Percentiles rank a stretch among this genome's conserved stretches.
Conservation (phyloP, 1,140 invertebrate genomes). For the Maniola jurtina region DNA sequence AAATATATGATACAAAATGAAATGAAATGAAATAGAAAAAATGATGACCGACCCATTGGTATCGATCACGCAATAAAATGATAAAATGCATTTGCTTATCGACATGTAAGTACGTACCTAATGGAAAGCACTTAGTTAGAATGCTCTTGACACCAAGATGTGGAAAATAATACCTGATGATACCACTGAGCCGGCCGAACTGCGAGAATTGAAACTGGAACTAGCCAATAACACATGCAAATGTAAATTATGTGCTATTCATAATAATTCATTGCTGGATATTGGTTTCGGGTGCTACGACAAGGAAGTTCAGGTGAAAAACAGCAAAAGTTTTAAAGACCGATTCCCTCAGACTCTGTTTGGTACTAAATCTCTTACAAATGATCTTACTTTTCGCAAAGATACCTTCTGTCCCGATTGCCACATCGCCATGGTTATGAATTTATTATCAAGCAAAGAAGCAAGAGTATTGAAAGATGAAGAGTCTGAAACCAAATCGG, state of each 20-base stretch:
- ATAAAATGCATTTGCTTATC: background rate
- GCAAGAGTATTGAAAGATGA: slow-evolving; percentile 56
- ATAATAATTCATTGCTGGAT: slow-evolving; percentile 11
- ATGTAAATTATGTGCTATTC: slow-evolving; percentile 37
- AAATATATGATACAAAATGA: too few species aligned
- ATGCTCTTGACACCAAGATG: slow-evolving; percentile 20
- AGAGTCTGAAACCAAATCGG: slow-evolving; percentile 42
- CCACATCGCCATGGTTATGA: slow-evolving; percentile 44
- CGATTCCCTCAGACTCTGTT: background rate
- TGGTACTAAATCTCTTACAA: background rate
- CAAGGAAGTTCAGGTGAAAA: slow-evolving; percentile 10
- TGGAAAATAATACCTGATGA: slow-evolving; percentile 25
- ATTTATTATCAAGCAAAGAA: slow-evolving; percentile 33
- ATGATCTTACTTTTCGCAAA: background rate
- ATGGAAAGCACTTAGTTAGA: background rate
- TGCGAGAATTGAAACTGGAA: slow-evolving; percentile 45
- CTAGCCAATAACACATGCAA: slow-evolving; percentile 47
- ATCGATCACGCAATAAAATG: background rate
- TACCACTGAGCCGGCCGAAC: slow-evolving; percentile 40
- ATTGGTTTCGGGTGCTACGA: background rate
- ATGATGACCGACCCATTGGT: too few species aligned
- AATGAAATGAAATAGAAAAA: too few species aligned
- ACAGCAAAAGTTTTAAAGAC: background rate
- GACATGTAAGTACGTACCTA: background rate
- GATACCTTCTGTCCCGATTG: slow-evolving; percentile 46